Evolutionary conservation across 2,888 invertebrate species (phyloP).

Genomic region (Isotomurus palustris): DNA sequence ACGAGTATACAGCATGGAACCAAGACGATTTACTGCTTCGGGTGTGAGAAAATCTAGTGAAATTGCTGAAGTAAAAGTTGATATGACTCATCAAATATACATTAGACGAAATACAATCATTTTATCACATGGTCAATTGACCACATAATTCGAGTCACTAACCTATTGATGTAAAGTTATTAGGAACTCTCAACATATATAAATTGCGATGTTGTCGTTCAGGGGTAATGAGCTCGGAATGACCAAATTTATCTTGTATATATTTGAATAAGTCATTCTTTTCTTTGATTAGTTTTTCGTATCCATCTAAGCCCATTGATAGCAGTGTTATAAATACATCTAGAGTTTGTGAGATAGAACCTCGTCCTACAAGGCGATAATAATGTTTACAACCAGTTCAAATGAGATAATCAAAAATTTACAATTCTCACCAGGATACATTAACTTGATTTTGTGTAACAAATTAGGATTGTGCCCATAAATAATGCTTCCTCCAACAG

Average conservation of each 20-base stretch:
- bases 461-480: slow-evolving; percentile 63
- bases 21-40: slow-evolving; percentile 61
- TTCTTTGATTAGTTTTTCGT: slow-evolving; percentile 58
- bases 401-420: not conserved
- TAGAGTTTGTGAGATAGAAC: slow-evolving; percentile 64
- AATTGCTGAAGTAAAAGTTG: too few species aligned
- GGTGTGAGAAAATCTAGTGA: too few species aligned
- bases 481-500: slow-evolving; percentile 75
- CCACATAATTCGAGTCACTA: too few species aligned
- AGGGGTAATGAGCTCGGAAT: slow-evolving; percentile 58
- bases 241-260: slow-evolving; percentile 57
- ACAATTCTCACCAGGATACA: slow-evolving; percentile 61
- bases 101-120: too few species aligned
- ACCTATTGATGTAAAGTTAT: too few species aligned
- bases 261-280: slow-evolving; percentile 61
- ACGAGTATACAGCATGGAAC: slow-evolving; percentile 67
- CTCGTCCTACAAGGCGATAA: slow-evolving; percentile 57
- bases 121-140: too few species aligned
- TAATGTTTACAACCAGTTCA: not conserved
- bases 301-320: slow-evolving; percentile 63
- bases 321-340: slow-evolving; percentile 73
- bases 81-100: too few species aligned
- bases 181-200: not conserved
- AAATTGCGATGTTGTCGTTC: slow-evolving; percentile 47
- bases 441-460: slow-evolving; percentile 62